Evolutionary conservation across 2,113 vertebrate species (phyloP), one percentile per base, ranked within the genome.

Genomic region (Forbesichthys papilliferus): DNA sequence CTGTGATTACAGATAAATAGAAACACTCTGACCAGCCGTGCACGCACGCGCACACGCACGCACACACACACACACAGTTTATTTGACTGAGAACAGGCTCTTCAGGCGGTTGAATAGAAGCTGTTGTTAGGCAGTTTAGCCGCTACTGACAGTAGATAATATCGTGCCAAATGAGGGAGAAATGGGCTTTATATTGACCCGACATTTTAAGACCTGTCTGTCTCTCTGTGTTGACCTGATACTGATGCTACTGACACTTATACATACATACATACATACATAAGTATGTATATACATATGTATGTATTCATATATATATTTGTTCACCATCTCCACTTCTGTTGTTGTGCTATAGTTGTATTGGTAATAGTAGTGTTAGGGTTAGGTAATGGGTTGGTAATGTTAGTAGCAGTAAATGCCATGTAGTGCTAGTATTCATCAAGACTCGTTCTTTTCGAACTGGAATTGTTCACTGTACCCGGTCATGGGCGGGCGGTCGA

Each of bases 1-100:
- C 83, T 83, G 76, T 81, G 84, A 90, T 91, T 84, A 80, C 54
- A 76, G 80, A 87, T 87, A 81, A 87, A 85, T 82, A 84, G 69
- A 84, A 77, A 70, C 77, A 71, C 71, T 74, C 81, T 52, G 73
- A 66, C 66, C 62, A 46, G 52, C 5, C 67, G 20, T 20, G 20
- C 27, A 3, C 27, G 2, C 27, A 27, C 58, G 33, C 58, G 5
- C 66, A 63, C 46, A 48, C 46, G 18, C 61, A 63, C 16, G 9
- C 62, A 64, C 48, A 59, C 71, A 78, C 64, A 81, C 48, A 49
- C 68, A 59, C n/a, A 62, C 69, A 66, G 12, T 8, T 42, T 42
- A 42, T 5, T 42, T 42, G 36, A 42, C 36, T 42, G 36, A 42
- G 5, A 42, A 42, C 6, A 42, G 73, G 68, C 61, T 75, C 61